Conservation (phyloP, 2,797 vertebrate genomes). For the Geotrypetes seraphini region DNA sequence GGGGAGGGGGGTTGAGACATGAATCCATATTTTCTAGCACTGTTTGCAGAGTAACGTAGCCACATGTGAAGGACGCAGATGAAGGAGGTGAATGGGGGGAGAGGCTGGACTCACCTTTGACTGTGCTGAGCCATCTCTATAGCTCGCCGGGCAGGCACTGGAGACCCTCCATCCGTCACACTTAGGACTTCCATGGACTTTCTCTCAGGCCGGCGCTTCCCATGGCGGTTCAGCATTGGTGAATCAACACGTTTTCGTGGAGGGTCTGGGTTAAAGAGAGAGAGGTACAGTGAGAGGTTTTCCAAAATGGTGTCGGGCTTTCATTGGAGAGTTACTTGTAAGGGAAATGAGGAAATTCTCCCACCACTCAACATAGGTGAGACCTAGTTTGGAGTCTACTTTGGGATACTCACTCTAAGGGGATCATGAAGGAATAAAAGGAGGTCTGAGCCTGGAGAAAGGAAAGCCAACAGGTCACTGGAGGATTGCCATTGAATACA, state of each 20-base stretch:
- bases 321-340: neutral
- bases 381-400: no score
- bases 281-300: constrained; percentile 11
- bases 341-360: neutral
- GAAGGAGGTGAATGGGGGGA: no score
- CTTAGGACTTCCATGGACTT: constrained; percentile 88
- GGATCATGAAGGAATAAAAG: no score
- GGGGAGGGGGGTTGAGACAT: no score
- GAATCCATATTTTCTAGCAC: no score
- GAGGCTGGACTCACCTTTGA: constrained; percentile 62
- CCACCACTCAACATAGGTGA: no score
- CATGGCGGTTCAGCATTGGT: constrained; percentile 81
- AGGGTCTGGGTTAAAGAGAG: constrained; percentile 48
- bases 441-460: no score
- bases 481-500: no score
- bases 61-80: no score
- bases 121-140: constrained; percentile 82
- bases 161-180: constrained; percentile 81
- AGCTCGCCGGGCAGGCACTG: constrained; percentile 76
- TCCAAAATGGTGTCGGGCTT: neutral
- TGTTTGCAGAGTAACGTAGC: no score
- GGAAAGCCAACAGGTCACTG: no score
- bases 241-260: constrained; percentile 86
- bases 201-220: constrained; percentile 78
- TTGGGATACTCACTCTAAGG: no score